These are phyloP conservation scores for Trilocha varians DNA, from an alignment of 2,888 invertebrate species.

Conservation along the genomic window DNA sequence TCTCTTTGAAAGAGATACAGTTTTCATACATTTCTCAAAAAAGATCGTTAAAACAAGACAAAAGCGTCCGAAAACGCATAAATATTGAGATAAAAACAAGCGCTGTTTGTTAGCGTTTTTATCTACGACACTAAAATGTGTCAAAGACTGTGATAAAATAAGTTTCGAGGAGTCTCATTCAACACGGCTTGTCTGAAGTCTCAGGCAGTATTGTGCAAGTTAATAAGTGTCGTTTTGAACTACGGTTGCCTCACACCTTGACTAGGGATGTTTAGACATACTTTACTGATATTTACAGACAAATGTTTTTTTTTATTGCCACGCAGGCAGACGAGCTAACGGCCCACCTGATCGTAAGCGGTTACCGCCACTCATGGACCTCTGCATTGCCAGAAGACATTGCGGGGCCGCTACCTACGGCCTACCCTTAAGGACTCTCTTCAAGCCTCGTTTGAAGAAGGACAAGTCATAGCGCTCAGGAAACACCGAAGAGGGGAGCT, in stretches of 20 bases:
- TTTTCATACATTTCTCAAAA: too few relatives aligned
- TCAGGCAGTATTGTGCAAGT: constrained; percentile 14
- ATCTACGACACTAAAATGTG: not conserved
- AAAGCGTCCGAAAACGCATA: not conserved
- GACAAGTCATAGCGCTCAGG: too few relatives aligned
- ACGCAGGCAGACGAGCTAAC: too few relatives aligned
- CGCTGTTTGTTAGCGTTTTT: not conserved
- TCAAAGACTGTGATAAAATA: not conserved
- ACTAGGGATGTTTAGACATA: not conserved
- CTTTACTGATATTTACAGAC: not conserved
- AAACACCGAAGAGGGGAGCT: too few relatives aligned
- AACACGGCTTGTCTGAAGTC: not conserved
- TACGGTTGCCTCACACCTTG: constrained; percentile 3
- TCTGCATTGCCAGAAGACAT: too few relatives aligned
- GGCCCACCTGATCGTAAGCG: too few relatives aligned
- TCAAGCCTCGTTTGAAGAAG: too few relatives aligned
- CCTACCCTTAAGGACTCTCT: too few relatives aligned
- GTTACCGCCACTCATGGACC: too few relatives aligned
- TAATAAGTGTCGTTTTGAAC: constrained; percentile 17
- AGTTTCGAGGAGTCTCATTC: not conserved
- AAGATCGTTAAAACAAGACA: not conserved
- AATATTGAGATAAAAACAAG: not conserved
- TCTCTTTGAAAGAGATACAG: too few relatives aligned
- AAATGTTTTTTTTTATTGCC: too few relatives aligned
- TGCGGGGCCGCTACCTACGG: too few relatives aligned